Base-by-base conservation (phyloP, 2,797 vertebrate species). In the Eulemur coronatus region DNA sequence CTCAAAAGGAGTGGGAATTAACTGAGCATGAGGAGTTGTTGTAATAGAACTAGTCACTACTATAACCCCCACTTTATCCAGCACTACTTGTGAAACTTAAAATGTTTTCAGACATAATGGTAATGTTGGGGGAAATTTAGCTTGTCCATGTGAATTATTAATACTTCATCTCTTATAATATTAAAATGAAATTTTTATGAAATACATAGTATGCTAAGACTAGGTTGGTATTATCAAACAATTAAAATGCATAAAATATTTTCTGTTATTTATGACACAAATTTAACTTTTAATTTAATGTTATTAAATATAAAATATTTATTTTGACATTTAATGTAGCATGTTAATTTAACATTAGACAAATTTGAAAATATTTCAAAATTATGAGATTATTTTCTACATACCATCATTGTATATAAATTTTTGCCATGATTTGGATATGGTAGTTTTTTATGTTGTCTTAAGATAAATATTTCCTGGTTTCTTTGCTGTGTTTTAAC, bases 181-280 rank as follows among this genome's bases (percentile, higher is more conserved):
- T 72, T 96, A 86, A 95, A 85, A 87, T 92, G 5, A 30, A 94
- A 9, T 85, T 59, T 92, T 67, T 79, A 57, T 65, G 28, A 95
- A 97, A 52, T 55, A 50, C 2, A 41, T 63, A 59, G 48, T 80
- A 35, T 61, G n/a, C 61, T 61, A 20, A 80, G 33, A 91, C 9
- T 84, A 69, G 13, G 38, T 65, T 79, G 57, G 41, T 89, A 75
- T 93, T 96, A 72, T 88, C 46, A 95, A 93, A 81, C 48, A 91
- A 41, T 14, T 76, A 14, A 92, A 95, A 89, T 92, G 8, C 12
- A 57, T 65, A 63, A 76, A 80, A 9, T 48, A 76, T 88, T 78
- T 59, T 84, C 78, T 93, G 15, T 80, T 95, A 95, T 24, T 76
- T 86, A 72, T 70, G 69, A 87, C 38, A 78, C 57, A 85, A 69